Percentiles rank a stretch among this genome's conserved stretches.
Conservation (phyloP, 2,113 vertebrate species). For the Aythya baeri region DNA sequence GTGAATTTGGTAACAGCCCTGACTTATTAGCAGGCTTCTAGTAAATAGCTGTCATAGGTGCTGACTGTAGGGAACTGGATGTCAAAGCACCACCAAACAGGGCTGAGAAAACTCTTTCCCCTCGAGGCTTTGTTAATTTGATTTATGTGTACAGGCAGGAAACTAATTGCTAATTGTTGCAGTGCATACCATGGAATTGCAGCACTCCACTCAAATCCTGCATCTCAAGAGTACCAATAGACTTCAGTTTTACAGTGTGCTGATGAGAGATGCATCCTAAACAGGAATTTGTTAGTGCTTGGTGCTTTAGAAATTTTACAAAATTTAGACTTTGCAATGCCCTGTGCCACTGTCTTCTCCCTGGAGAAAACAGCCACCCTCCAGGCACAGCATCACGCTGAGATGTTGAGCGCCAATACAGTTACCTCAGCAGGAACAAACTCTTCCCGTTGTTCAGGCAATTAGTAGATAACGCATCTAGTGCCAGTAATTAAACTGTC, state of each 20-base stretch:
- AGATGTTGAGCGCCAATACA: not conserved
- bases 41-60: conserved; percentile 44
- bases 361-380: not conserved
- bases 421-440: not conserved
- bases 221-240: not conserved
- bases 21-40: conserved; percentile 40
- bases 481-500: not conserved
- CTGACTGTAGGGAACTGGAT: conserved; percentile 26
- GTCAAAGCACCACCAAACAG: conserved; percentile 28
- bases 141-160: conserved; percentile 54
- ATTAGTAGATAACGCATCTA: not conserved
- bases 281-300: not conserved
- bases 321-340: not conserved
- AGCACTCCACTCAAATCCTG: not conserved
- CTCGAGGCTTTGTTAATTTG: conserved; percentile 48
- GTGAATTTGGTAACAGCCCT: not conserved
- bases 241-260: not conserved
- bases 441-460: not conserved
- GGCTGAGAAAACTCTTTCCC: conserved; percentile 3
- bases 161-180: conserved; percentile 50
- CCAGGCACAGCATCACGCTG: accelerated
- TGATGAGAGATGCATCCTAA: conserved; percentile 11
- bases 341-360: not conserved
- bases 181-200: not conserved
- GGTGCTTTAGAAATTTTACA: not conserved